A percentile compares a stretch with the other conserved stretches of the same genome.
Evolutionary conservation across 2,113 vertebrate species (phyloP).

Genomic region (Tretioscincus oriximinensis): DNA sequence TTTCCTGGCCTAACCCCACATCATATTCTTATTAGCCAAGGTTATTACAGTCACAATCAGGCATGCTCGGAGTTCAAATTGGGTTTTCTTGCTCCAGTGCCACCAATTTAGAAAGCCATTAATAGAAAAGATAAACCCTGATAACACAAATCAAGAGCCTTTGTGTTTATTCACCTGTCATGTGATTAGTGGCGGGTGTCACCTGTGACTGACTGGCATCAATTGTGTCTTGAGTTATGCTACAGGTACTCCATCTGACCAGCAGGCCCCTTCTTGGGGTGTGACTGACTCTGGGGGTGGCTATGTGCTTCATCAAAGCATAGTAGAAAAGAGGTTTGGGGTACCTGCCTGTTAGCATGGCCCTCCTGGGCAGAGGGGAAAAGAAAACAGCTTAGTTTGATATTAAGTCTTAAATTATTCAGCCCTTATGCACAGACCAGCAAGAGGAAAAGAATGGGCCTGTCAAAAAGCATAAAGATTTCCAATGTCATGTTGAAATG

Average conservation of each 20-base stretch:
- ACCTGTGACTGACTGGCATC: fast-evolving
- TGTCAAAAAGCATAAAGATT: slow-evolving; percentile 46
- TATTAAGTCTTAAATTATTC: slow-evolving; percentile 43
- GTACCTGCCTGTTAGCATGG: not conserved
- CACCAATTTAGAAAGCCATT: slow-evolving; percentile 80
- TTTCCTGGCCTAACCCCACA: slow-evolving; percentile 75
- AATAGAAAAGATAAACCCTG: slow-evolving; percentile 72
- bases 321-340: too few relatives aligned
- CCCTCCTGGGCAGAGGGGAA: fast-evolving
- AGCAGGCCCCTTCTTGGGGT: not conserved
- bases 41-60: slow-evolving; percentile 84
- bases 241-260: fast-evolving
- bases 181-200: fast-evolving
- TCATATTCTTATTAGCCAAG: slow-evolving; percentile 82
- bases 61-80: slow-evolving; percentile 76
- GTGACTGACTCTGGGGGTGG: not conserved
- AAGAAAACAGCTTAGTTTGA: slow-evolving; percentile 20
- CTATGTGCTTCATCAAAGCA: not conserved
- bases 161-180: not conserved
- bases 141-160: slow-evolving; percentile 46
- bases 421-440: slow-evolving; percentile 29
- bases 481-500: slow-evolving; percentile 25
- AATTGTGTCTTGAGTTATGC: fast-evolving
- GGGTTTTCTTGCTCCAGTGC: slow-evolving; percentile 80
- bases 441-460: slow-evolving; percentile 27